Evolutionary conservation across 2,888 invertebrate species (phyloP).

Genomic region (Alcis repandata): DNA sequence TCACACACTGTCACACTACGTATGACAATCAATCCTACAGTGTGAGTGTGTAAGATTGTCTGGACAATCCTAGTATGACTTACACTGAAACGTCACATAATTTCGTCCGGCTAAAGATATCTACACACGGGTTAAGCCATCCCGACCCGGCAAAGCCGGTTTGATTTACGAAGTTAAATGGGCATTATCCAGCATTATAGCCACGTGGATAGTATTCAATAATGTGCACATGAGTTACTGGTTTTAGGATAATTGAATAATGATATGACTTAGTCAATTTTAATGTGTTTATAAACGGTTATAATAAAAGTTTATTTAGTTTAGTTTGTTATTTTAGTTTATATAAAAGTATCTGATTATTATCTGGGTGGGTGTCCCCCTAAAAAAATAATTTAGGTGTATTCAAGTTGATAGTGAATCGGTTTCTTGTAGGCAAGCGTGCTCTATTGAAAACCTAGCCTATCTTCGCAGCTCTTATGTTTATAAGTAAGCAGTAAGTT

Average conservation of each 20-base stretch:
- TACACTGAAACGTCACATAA: not conserved
- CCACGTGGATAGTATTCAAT: constrained; percentile 11
- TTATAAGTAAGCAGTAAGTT: too few species aligned
- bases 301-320: not conserved
- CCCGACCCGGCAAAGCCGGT: constrained; percentile 17
- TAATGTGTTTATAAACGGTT: not conserved
- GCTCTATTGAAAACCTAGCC: too few species aligned
- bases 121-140: constrained; percentile 10
- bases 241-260: not conserved
- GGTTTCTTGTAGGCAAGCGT: too few species aligned
- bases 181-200: constrained; percentile 19
- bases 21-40: too few species aligned
- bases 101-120: not conserved
- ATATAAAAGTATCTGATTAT: too few species aligned
- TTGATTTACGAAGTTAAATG: constrained; percentile 25
- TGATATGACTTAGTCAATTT: not conserved
- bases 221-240: constrained; percentile 17
- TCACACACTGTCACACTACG: too few species aligned
- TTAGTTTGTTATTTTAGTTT: too few species aligned
- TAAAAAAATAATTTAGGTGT: too few species aligned
- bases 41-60: too few species aligned
- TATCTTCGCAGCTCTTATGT: too few species aligned
- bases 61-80: not conserved
- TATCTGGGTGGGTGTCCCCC: too few species aligned
- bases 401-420: too few species aligned